Evolutionary conservation across 1,140 invertebrate species (phyloP).

Genomic region (Drosophila carrolli): DNA sequence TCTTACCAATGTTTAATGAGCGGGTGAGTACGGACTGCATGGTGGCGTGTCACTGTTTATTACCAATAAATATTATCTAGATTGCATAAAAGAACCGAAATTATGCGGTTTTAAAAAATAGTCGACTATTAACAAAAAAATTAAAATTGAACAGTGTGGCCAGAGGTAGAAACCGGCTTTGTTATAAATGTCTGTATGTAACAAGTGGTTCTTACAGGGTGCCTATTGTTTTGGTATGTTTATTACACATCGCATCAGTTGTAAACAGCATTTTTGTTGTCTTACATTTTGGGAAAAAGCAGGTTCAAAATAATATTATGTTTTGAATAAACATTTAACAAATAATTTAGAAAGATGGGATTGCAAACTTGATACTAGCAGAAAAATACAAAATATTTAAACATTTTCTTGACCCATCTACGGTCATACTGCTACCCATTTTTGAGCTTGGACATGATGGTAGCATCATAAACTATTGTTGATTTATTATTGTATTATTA

Average conservation of each 20-base stretch:
- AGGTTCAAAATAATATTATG: no score
- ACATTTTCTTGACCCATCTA: neutral
- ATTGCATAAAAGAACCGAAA: conserved; percentile 1
- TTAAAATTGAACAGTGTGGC: conserved; percentile 23
- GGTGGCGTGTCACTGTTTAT: neutral
- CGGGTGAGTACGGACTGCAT: conserved; percentile 56
- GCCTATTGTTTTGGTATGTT: neutral
- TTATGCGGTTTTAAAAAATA: conserved; percentile 1
- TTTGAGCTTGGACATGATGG: neutral
- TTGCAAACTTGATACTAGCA: no score
- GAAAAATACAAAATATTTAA: conserved; percentile 1
- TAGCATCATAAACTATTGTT: conserved; percentile 13
- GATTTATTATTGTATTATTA: conserved; percentile 4
- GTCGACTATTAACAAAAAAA: conserved; percentile 14
- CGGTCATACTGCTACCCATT: conserved; percentile 2
- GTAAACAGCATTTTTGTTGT: no score
- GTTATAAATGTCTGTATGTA: conserved; percentile 3
- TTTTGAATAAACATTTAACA: no score
- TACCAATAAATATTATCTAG: neutral
- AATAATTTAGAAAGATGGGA: no score
- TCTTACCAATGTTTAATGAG: conserved; percentile 43
- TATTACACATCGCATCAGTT: neutral
- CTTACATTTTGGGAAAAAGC: no score
- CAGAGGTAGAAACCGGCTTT: conserved; percentile 8
- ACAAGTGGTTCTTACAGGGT: conserved; percentile 19